These are phyloP conservation scores for Colinus virginianus DNA, from an alignment of 2,113 vertebrate species.

Conservation along the genomic window DNA sequence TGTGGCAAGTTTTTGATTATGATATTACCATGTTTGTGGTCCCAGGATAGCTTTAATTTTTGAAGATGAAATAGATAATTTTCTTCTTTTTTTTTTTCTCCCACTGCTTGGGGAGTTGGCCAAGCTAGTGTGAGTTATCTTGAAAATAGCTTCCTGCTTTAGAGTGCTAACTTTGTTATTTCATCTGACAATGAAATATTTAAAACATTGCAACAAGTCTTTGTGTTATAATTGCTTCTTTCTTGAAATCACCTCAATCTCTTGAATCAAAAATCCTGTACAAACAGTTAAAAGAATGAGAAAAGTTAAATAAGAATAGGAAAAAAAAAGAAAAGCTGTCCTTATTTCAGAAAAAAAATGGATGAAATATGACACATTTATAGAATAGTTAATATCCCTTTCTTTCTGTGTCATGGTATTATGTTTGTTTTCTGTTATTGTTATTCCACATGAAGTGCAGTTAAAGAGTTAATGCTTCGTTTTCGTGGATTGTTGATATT, in stretches of 20 bases:
- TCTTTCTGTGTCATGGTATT: neutral
- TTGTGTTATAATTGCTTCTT: neutral
- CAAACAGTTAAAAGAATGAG: neutral
- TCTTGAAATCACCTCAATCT: neutral
- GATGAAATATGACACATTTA: neutral
- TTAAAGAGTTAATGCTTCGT: too few relatives aligned
- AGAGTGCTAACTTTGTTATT: neutral
- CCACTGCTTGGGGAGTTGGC: neutral
- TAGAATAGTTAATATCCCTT: neutral
- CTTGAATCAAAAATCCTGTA: neutral
- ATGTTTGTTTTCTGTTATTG: too few relatives aligned
- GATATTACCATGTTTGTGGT: neutral
- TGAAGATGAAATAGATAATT: accelerated
- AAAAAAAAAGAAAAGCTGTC: neutral
- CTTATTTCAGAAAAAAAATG: neutral
- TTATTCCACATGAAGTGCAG: too few relatives aligned
- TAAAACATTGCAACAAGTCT: neutral
- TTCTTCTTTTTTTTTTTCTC: neutral
- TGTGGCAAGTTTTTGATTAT: neutral
- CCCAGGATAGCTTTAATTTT: neutral
- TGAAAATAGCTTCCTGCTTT: neutral
- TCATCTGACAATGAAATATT: neutral
- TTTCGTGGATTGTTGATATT: too few relatives aligned
- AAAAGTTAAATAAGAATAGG: neutral
- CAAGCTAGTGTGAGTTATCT: neutral